These are phyloP conservation scores for Tympanuchus pallidicinctus DNA, from an alignment of 2,113 vertebrate genomes.

Conservation along the genomic window DNA sequence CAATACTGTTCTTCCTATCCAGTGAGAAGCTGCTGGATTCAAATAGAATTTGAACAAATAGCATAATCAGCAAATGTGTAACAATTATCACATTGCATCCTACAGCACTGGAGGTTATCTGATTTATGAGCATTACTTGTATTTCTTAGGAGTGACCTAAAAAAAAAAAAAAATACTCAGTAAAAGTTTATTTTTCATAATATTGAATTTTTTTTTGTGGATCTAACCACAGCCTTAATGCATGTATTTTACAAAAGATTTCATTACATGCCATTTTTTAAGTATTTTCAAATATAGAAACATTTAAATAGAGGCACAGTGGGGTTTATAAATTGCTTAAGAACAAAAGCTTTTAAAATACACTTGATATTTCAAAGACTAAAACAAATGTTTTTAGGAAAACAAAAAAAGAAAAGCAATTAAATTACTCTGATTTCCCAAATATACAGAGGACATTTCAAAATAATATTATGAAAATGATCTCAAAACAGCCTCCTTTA, in stretches of 20 bases:
- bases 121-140: background rate
- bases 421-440: background rate
- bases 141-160: background rate
- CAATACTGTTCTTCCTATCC: background rate
- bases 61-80: background rate
- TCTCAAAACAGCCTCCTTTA: background rate
- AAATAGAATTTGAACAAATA: slow-evolving; percentile 13
- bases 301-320: background rate
- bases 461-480: background rate
- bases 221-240: background rate
- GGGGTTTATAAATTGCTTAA: background rate
- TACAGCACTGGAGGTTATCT: background rate
- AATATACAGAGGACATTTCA: background rate
- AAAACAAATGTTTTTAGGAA: background rate
- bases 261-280: background rate
- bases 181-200: background rate
- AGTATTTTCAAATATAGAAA: background rate
- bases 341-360: background rate
- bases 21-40: background rate
- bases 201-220: background rate
- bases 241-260: background rate
- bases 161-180: background rate
- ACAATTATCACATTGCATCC: background rate
- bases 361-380: background rate
- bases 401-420: background rate